Percentiles rank a stretch among this genome's conserved stretches.
Conservation (phyloP, 2,888 invertebrate species). For the Muschampia plurimacula region DNA sequence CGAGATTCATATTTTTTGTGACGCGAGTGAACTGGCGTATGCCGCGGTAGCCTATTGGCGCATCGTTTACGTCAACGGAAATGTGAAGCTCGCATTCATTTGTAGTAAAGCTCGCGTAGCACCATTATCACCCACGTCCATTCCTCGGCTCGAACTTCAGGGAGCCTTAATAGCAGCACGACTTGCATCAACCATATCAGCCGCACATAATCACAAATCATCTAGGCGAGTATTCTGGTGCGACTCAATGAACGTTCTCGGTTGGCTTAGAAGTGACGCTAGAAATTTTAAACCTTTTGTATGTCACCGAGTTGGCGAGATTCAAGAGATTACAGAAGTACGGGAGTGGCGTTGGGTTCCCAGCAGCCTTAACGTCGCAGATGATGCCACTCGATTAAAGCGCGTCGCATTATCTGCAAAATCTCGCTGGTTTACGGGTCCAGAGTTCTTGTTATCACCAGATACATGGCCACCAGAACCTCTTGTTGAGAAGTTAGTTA, state of each 20-base stretch:
- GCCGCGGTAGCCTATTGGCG: neutral
- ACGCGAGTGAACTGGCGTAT: neutral
- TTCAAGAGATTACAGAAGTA: neutral
- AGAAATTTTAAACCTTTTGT: constrained; percentile 8
- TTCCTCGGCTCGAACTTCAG: constrained; percentile 2
- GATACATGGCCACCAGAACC: constrained; percentile 7
- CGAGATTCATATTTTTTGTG: constrained; percentile 5
- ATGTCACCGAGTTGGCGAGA: constrained; percentile 1
- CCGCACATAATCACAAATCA: neutral
- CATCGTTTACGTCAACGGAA: neutral
- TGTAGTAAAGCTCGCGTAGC: neutral
- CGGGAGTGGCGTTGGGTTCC: constrained; percentile 6
- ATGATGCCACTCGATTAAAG: neutral
- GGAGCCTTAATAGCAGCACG: neutral
- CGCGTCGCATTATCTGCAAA: neutral
- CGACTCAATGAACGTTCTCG: neutral
- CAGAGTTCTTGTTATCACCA: neutral
- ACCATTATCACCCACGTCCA: constrained; percentile 5
- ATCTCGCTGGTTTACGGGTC: constrained; percentile 4
- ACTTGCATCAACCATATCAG: constrained; percentile 2
- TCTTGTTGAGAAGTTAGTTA: neutral
- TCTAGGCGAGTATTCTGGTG: constrained; percentile 1
- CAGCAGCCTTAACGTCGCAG: neutral
- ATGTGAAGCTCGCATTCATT: neutral
- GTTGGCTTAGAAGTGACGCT: neutral